Conservation (phyloP, 2,797 vertebrate genomes). For the Hypotaenidia okinawae region DNA sequence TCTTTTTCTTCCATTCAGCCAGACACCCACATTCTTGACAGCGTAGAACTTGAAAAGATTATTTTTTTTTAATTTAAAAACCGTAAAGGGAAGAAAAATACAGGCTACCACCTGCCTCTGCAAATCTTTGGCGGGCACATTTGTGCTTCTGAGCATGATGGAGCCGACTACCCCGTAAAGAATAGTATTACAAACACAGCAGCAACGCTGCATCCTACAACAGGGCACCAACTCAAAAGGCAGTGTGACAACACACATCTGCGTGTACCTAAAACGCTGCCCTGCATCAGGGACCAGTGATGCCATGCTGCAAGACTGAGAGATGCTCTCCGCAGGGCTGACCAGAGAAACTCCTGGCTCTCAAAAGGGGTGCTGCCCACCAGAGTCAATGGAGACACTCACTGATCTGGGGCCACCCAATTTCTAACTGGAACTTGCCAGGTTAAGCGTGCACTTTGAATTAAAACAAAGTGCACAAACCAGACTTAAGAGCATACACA, state of each 20-base stretch:
- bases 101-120: conserved; percentile 45
- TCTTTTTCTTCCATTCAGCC: conserved; percentile 58
- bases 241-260: neutral
- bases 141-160: neutral
- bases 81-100: conserved; percentile 47
- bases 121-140: neutral
- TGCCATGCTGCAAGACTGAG: neutral
- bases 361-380: neutral
- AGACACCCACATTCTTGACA: conserved; percentile 67
- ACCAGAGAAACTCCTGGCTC: neutral
- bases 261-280: neutral
- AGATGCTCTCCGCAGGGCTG: neutral
- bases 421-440: neutral
- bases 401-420: neutral
- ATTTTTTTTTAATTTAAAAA: conserved; percentile 23
- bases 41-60: conserved; percentile 49
- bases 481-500: neutral
- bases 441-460: neutral
- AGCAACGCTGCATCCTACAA: neutral
- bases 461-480: neutral
- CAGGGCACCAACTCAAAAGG: neutral
- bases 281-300: neutral
- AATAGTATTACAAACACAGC: neutral
- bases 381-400: neutral
- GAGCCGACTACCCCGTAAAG: neutral